Percentiles rank a stretch among this genome's conserved stretches.
These are phyloP conservation scores for Sarcoramphus papa DNA, from an alignment of 2,797 vertebrate species.

Conservation along the genomic window DNA sequence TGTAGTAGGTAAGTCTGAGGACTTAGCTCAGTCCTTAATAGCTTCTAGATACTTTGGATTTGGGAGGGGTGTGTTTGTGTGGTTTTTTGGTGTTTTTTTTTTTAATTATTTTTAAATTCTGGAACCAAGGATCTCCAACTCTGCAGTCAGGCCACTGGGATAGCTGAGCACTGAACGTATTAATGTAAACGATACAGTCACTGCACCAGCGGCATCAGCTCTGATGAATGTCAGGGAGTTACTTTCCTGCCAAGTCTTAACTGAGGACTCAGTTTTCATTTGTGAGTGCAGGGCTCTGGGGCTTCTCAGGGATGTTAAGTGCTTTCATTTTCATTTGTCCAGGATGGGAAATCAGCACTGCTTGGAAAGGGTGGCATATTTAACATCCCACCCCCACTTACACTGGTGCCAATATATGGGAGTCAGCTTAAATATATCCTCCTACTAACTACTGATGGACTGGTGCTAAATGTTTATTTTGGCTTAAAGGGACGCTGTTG, in stretches of 20 bases:
- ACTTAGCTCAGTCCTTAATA: background rate
- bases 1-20: background rate
- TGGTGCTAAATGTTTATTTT: slow-evolving; percentile 46
- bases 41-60: background rate
- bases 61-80: background rate
- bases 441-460: slow-evolving; percentile 29
- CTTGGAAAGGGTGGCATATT: background rate
- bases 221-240: background rate
- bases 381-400: background rate
- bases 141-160: background rate
- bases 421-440: slow-evolving; percentile 32
- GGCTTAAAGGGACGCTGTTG: slow-evolving; percentile 22
- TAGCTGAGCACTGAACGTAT: background rate
- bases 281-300: background rate
- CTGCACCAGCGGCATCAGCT: background rate
- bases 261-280: slow-evolving; percentile 9
- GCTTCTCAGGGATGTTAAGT: background rate
- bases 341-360: background rate
- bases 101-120: background rate
- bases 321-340: slow-evolving; percentile 44
- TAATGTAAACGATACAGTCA: background rate
- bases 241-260: background rate
- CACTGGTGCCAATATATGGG: background rate
- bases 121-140: background rate
- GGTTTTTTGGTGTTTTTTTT: background rate